A percentile compares a stretch with the other conserved stretches of the same genome.
Evolutionary conservation across 2,888 invertebrate genomes (phyloP).

Genomic region (Dioctria rufipes): DNA sequence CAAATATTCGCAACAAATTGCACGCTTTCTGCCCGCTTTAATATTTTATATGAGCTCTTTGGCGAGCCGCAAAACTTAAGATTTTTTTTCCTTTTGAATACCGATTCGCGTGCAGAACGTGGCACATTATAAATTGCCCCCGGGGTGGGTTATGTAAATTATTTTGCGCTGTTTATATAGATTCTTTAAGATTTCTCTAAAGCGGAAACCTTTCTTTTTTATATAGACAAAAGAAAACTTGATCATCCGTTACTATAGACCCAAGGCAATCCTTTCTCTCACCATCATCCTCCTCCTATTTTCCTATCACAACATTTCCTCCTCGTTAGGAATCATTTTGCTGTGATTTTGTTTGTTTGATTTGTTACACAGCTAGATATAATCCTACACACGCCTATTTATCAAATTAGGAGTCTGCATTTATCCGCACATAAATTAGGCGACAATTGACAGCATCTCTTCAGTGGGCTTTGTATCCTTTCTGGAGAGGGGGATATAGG

Average conservation of each 20-base stretch:
- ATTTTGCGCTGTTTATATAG: constrained; percentile 2
- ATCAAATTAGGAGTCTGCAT: constrained; percentile 37
- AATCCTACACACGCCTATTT: constrained; percentile 28
- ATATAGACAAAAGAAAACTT: background rate
- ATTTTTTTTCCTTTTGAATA: background rate
- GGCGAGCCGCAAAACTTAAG: background rate
- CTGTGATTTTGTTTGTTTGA: background rate
- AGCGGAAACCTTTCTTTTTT: constrained; percentile 15
- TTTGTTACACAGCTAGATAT: background rate
- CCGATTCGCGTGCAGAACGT: constrained; percentile 24
- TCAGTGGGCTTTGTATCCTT: constrained; percentile 34
- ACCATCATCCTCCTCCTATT: background rate
- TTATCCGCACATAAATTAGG: constrained; percentile 40
- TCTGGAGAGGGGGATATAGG: background rate
- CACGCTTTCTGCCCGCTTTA: constrained; percentile 30
- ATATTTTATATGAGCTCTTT: background rate
- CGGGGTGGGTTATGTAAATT: constrained; percentile 19
- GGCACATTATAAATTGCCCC: constrained; percentile 6
- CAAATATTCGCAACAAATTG: constrained; percentile 35
- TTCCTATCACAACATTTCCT: constrained; percentile 6
- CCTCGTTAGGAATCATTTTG: constrained; percentile 16
- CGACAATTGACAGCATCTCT: constrained; percentile 36
- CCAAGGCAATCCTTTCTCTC: constrained; percentile 35
- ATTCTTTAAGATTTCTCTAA: constrained; percentile 3
- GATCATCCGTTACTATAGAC: constrained; percentile 3